Base-by-base conservation (phyloP, 2,888 invertebrate genomes). In the Sarcophaga variegata region DNA sequence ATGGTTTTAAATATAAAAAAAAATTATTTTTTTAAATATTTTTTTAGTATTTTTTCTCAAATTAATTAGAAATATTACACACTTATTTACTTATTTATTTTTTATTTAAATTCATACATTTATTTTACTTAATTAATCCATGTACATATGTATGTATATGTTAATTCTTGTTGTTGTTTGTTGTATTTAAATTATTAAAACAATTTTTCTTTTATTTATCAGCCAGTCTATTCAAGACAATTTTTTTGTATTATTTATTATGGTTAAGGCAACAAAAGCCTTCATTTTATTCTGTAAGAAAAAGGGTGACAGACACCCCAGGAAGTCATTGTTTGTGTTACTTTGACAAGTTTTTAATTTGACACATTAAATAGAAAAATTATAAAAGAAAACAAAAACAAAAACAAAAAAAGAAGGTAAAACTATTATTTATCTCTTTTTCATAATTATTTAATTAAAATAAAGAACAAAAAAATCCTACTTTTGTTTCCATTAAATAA, bases 41-140 rank as follows among this genome's bases (percentile, higher is more conserved):
- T 70, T 70, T 63, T 45, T 49, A 22, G 20, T 11, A 67, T 72
- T 54, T 22, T 47, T n/a, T 66, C 62, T 79, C 47, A 25, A 70
- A 76, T 75, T 80, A 84, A 75, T 75, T 75, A 79, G 45, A 75
- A 79, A 69, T 75, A 75, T 67, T 70, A 72, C 60, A 72, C 25
- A 72, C 8, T 66, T 78, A 78, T 69, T 64, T 69, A 59, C 59
- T 66, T 72, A 78, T 54, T 54, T 63, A 20, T 59, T 69, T 69
- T 25, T 70, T 25, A 20, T 63, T 75, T 63, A 2, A 47, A 25
- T 77, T 60, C 22, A n/a, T 45, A 25, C 64, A 47, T 83, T 60
- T 72, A 22, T 20, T 59, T 77, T 75, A 60, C 3, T 75, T 70
- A 60, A 60, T 77, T 77, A 71, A 72, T 71, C 20, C 37, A 67